Conservation (phyloP, 1,140 invertebrate genomes). For the Scaptomyza pallida region DNA sequence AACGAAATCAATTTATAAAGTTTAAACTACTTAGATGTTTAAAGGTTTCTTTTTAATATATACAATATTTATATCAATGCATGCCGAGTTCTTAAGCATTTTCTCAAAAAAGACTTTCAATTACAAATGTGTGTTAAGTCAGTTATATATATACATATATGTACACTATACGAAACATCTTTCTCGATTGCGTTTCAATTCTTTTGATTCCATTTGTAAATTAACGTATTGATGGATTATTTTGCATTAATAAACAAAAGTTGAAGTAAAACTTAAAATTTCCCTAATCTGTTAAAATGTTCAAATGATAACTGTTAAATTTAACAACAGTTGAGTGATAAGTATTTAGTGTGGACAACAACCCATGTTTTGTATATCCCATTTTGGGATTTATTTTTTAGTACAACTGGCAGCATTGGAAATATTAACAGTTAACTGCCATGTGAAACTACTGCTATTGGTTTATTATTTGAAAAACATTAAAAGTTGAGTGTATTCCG, state of each 20-base stretch:
- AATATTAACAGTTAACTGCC: not conserved
- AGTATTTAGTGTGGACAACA: not conserved
- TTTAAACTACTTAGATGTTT: slow-evolving; percentile 37
- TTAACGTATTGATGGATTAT: slow-evolving; percentile 64
- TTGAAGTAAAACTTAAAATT: slow-evolving; percentile 58
- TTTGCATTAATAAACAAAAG: slow-evolving; percentile 75
- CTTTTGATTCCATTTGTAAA: slow-evolving; percentile 70
- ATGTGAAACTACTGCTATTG: not conserved
- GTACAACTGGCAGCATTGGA: not conserved
- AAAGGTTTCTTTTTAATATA: slow-evolving; percentile 59
- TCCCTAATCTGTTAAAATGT: not conserved
- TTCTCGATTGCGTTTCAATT: slow-evolving; percentile 44
- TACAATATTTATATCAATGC: slow-evolving; percentile 42
- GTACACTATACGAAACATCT: slow-evolving; percentile 1
- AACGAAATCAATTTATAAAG: slow-evolving; percentile 13
- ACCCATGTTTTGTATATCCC: no score
- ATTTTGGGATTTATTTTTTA: slow-evolving; percentile 21
- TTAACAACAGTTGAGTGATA: not conserved
- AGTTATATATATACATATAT: slow-evolving; percentile 16
- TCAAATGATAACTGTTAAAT: not conserved
- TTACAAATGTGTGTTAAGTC: slow-evolving; percentile 53
- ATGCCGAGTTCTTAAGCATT: slow-evolving; percentile 42
- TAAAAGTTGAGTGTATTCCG: no score
- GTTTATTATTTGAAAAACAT: no score
- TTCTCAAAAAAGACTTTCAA: slow-evolving; percentile 36